Base-by-base conservation (phyloP, 1,140 invertebrate species). In the Diorhabda sublineata region DNA sequence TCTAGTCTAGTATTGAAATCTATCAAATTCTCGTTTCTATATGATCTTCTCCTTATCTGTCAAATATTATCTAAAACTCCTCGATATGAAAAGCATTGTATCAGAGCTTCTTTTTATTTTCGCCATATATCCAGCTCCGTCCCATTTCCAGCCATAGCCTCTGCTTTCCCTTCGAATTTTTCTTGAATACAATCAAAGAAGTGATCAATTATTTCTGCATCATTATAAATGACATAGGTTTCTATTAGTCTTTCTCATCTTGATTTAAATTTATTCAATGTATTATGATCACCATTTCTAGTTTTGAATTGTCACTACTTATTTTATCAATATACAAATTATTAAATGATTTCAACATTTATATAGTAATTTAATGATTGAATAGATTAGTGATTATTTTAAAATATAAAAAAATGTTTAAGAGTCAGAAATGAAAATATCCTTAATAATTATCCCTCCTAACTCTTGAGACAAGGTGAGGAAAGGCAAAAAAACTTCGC, bases 161-260 rank as follows among this genome's bases (percentile, higher is more conserved):
- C 68, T 3, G 68, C 61, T 69, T 59, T 69, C 42, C 58, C 64
- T 8, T 58, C 56, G 2, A 69, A 41, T 61, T 69, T 69, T n/a
- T 66, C 44, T 42, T 66, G 62, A 47, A 69, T 60, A 66, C 68
- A 69, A 8, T 66, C 68, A 61, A 69, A 58, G 61, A 69, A 4
- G 42, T 69, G 60, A n/a, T 61, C n/a, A 44, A 62, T 59, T n/a
- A 69, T 42, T 44, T 47, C 45, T 7, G 4, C 4, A 47, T 58
- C 52, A 45, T 66, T 66, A 3, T 42, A 11, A 6, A 45, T 26
- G 0, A 4, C n/a, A 69, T 69, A 69, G 5, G 68, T 11, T 7
- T 58, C 41, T 7, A 69, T n/a, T 58, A 69, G 26, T 41, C 4
- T 43, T 9, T 69, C 56, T 4, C 62, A 65, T 58, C 47, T 69